phyloP scores from a whole-genome alignment of 2,797 vertebrate species.

The Chelon labrosus region DNA sequence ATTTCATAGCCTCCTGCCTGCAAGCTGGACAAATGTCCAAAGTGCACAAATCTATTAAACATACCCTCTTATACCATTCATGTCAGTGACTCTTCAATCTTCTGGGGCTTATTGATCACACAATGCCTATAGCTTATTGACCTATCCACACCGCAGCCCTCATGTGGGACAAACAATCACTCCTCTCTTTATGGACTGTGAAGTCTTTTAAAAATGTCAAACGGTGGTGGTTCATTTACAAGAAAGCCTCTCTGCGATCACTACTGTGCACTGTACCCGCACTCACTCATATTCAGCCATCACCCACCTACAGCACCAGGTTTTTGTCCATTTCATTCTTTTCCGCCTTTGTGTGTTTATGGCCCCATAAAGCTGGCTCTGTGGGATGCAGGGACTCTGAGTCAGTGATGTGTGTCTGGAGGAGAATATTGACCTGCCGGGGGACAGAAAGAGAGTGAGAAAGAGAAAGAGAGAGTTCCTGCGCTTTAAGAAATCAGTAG shows the following conservation, averaged over 20 bases:
- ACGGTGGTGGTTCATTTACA: slow-evolving; percentile 27
- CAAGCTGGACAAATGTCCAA: slow-evolving; percentile 22
- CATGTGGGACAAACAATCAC: neutral
- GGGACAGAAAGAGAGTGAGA: slow-evolving; percentile 23
- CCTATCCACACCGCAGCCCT: slow-evolving; percentile 5
- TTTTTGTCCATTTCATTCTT: slow-evolving; percentile 65
- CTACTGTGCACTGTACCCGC: slow-evolving; percentile 38
- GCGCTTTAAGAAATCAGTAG: slow-evolving; percentile 26
- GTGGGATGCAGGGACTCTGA: slow-evolving; percentile 57
- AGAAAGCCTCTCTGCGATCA: slow-evolving; percentile 26
- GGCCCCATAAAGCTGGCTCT: slow-evolving; percentile 66
- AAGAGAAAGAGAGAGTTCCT: slow-evolving; percentile 16
- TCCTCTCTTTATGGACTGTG: slow-evolving; percentile 14
- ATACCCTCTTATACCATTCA: slow-evolving; percentile 17
- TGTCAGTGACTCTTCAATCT: slow-evolving; percentile 22
- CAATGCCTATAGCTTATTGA: slow-evolving; percentile 36
- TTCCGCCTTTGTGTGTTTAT: slow-evolving; percentile 59
- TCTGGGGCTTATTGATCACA: slow-evolving; percentile 39
- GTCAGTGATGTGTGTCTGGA: slow-evolving; percentile 58
- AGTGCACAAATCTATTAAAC: slow-evolving; percentile 32
- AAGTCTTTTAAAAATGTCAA: slow-evolving; percentile 18
- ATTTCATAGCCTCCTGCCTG: slow-evolving; percentile 47
- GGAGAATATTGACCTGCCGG: slow-evolving; percentile 53
- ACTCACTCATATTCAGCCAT: slow-evolving; percentile 49
- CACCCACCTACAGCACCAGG: slow-evolving; percentile 50